Evolutionary conservation across 2,888 invertebrate genomes (phyloP), one percentile per base, ranked within the genome.

Genomic region (Abrostola tripartita): DNA sequence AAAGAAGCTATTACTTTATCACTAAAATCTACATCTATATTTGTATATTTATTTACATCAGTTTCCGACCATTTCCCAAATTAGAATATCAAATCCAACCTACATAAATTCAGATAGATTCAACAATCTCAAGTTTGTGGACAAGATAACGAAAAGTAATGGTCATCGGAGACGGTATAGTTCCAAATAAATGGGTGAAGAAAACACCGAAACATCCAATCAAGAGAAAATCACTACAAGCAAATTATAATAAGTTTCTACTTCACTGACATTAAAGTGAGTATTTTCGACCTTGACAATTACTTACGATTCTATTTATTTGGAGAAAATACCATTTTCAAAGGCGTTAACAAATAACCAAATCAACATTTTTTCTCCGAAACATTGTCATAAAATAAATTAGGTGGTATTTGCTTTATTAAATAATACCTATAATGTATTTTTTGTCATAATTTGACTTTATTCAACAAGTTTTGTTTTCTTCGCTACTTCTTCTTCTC

Each of bases 271-370:
- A 54, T 50, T n/a, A 61, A 40, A 37, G 10, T 24, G 55, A 50
- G 57, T 58, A 24, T 52, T 57, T 71, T 60, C 35, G 50, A 72
- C 41, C 64, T 69, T 65, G 62, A 37, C 35, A 52, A 71, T 68
- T 11, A 52, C 24, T n/a, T 41, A 51, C 8, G 36, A 42, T 38
- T 40, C 11, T 49, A n/a, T 53, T 11, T 2, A 8, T 40, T 11
- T 61, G 36, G 24, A 24, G 24, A 24, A 24, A 24, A 24, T 24
- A 2, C 24, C 1, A 24, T 24, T 24, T 24, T 24, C 24, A 24
- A 24, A 24, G 24, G 4, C 24, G 24, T 24, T 24, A 24, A 24
- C 24, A 24, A 2, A 24, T n/a, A n/a, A n/a, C n/a, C n/a, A 24
- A 24, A 1, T 24, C 1, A 24, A 24, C 24, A 24, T 24, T 24